phyloP scores from a whole-genome alignment of 92 coral and sea anemone species.

The Heteractis magnifica region DNA sequence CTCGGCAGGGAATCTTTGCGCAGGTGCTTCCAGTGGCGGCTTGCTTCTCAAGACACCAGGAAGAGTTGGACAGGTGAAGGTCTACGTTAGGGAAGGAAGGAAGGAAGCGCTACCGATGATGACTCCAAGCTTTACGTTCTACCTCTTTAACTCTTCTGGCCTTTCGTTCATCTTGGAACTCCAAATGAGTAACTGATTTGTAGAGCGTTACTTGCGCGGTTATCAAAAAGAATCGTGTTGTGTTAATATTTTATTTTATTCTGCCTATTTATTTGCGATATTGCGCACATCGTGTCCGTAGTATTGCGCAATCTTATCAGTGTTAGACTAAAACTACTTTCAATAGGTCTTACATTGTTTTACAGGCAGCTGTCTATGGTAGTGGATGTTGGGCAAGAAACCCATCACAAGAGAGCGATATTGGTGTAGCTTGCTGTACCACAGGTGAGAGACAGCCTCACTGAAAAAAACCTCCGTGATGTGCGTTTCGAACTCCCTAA shows the following conservation, averaged over 20 bases:
- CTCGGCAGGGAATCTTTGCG: slow-evolving; percentile 58
- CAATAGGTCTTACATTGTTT: not conserved
- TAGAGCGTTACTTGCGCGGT: no score
- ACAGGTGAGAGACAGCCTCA: slow-evolving; percentile 49
- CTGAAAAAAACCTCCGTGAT: no score
- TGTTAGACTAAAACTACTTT: not conserved
- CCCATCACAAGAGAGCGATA: slow-evolving; percentile 16
- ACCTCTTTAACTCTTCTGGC: no score
- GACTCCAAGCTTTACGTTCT: not conserved
- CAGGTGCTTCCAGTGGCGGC: slow-evolving; percentile 97
- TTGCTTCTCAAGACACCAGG: slow-evolving; percentile 80
- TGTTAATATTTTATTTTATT: no score
- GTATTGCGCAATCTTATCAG: not conserved
- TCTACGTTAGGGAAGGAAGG: not conserved
- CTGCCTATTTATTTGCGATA: not conserved
- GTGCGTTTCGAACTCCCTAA: no score
- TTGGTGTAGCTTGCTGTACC: slow-evolving; percentile 84
- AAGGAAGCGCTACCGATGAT: not conserved
- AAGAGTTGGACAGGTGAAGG: slow-evolving; percentile 87
- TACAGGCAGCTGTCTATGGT: slow-evolving; percentile 89
- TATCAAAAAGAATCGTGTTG: no score
- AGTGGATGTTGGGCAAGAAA: slow-evolving; percentile 89
- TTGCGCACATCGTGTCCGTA: not conserved
- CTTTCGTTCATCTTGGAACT: no score
- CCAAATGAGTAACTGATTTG: no score